Percentiles rank a stretch among this genome's conserved stretches.
phyloP scores from a whole-genome alignment of 2,888 invertebrate species.

The Erebia epiphron region DNA sequence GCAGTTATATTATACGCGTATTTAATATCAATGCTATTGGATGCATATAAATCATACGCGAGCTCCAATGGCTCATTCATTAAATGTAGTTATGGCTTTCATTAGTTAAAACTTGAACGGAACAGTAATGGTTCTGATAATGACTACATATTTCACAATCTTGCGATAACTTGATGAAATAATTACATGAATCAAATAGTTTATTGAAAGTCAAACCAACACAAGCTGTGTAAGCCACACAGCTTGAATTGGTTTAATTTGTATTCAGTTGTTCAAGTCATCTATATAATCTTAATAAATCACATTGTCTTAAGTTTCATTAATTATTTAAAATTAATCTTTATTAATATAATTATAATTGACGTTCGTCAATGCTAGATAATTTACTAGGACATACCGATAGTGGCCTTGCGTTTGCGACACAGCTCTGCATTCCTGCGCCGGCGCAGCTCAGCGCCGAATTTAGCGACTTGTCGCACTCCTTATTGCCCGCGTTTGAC shows the following conservation, averaged over 20 bases:
- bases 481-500: slow-evolving; percentile 1
- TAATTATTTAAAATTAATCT: slow-evolving; percentile 4
- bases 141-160: slow-evolving; percentile 18
- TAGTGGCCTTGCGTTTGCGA: slow-evolving; percentile 41
- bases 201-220: not conserved
- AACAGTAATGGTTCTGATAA: slow-evolving; percentile 15
- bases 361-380: slow-evolving; percentile 25
- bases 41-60: slow-evolving; percentile 19
- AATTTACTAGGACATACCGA: slow-evolving; percentile 32
- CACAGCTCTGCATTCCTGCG: slow-evolving; percentile 40
- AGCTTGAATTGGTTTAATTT: too few relatives aligned
- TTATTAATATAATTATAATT: slow-evolving; percentile 25
- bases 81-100: slow-evolving; percentile 14
- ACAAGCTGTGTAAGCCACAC: too few relatives aligned
- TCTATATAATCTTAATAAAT: too few relatives aligned
- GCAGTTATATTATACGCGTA: slow-evolving; percentile 18
- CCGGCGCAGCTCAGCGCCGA: slow-evolving; percentile 37
- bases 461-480: slow-evolving; percentile 39
- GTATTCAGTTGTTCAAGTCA: too few relatives aligned
- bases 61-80: slow-evolving; percentile 22
- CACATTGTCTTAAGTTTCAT: too few relatives aligned
- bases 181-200: slow-evolving; percentile 1
- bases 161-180: slow-evolving; percentile 5
- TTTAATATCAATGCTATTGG: slow-evolving; percentile 14
- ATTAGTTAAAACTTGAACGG: slow-evolving; percentile 18